Percentiles rank a stretch among this genome's conserved stretches.
Evolutionary conservation across 1,140 invertebrate species (phyloP).

Genomic region (Apis laboriosa): DNA sequence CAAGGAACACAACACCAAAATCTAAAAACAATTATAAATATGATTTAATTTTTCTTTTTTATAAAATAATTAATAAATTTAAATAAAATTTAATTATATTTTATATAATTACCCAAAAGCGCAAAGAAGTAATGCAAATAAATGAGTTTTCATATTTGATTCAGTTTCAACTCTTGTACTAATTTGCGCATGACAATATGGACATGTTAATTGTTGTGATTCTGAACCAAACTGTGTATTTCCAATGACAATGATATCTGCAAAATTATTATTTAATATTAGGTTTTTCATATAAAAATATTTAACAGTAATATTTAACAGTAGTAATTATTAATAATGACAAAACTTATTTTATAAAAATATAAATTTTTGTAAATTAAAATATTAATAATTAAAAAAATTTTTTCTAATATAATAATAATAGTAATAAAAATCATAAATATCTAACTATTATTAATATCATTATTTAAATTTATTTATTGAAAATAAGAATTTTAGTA

Average conservation of each 20-base stretch:
- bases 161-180: conserved; percentile 79
- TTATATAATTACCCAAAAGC: conserved; percentile 78
- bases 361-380: background rate
- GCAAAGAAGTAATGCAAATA: conserved; percentile 83
- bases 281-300: background rate
- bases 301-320: background rate
- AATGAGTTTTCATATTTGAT: conserved; percentile 82
- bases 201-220: conserved; percentile 79
- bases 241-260: conserved; percentile 59
- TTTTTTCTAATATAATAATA: background rate
- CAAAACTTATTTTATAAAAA: background rate
- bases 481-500: too few species aligned
- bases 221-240: conserved; percentile 75
- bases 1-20: conserved; percentile 84
- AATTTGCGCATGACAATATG: conserved; percentile 81
- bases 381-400: background rate
- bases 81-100: background rate
- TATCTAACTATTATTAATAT: too few species aligned
- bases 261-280: conserved; percentile 12
- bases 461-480: too few species aligned
- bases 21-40: conserved; percentile 75
- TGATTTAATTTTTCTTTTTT: background rate
- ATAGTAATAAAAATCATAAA: too few species aligned
- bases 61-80: conserved; percentile 6
- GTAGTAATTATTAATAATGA: background rate